phyloP scores from a whole-genome alignment of 2,888 invertebrate genomes.

The Melanostoma mellinum region DNA sequence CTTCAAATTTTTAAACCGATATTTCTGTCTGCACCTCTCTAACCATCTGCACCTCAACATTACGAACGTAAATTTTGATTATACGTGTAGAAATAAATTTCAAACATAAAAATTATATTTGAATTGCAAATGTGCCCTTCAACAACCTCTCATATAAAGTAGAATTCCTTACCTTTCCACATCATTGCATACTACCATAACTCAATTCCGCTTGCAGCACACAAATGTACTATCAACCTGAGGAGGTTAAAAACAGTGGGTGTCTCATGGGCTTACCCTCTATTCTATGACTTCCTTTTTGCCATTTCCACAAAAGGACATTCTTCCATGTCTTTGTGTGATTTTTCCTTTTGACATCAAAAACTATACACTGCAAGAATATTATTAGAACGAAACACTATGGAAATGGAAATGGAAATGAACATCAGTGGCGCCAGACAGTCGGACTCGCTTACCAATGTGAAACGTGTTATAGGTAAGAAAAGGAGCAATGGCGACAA shows the following conservation, averaged over 20 bases:
- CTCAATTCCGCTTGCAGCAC: slow-evolving; percentile 33
- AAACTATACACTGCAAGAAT: slow-evolving; percentile 49
- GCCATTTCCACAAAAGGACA: slow-evolving; percentile 1
- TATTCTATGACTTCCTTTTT: slow-evolving; percentile 4
- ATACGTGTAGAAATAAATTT: too few species aligned
- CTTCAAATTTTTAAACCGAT: too few species aligned
- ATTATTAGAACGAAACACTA: slow-evolving; percentile 50
- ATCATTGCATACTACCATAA: slow-evolving; percentile 50
- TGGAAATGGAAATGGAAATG: slow-evolving; percentile 64
- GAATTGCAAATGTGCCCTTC: slow-evolving; percentile 45
- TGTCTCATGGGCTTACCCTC: slow-evolving; percentile 26
- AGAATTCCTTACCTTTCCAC: slow-evolving; percentile 46
- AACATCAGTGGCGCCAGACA: slow-evolving; percentile 66
- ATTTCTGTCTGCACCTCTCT: too few species aligned
- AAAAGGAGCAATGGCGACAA: slow-evolving; percentile 61
- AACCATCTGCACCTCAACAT: too few species aligned
- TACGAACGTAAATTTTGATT: too few species aligned
- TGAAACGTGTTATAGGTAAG: slow-evolving; percentile 72
- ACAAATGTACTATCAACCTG: slow-evolving; percentile 43
- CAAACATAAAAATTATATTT: slow-evolving; percentile 9
- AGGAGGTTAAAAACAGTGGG: slow-evolving; percentile 33
- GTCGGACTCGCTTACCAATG: slow-evolving; percentile 68
- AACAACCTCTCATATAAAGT: neutral
- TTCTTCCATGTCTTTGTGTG: slow-evolving; percentile 38
- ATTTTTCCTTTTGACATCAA: slow-evolving; percentile 49